Percentiles rank a stretch among this genome's conserved stretches.
phyloP scores from a whole-genome alignment of 92 coral and sea anemone genomes.

The Epizoanthus scotinus region DNA sequence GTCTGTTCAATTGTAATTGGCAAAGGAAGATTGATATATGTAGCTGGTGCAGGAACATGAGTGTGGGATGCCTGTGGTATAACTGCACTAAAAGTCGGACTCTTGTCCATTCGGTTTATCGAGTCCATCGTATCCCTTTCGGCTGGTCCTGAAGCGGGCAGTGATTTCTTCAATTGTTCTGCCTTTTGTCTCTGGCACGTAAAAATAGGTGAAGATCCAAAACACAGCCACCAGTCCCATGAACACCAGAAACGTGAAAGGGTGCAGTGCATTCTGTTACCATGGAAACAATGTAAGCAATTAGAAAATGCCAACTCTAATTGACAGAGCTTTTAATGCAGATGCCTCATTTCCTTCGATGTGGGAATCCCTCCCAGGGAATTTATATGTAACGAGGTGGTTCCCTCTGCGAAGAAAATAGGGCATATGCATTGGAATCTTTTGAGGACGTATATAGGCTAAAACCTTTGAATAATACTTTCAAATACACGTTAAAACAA shows the following conservation, averaged over 20 bases:
- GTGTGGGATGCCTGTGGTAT: too few species aligned
- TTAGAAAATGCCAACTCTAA: not conserved
- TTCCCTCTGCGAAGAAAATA: too few species aligned
- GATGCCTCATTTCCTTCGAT: not conserved
- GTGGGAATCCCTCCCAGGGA: not conserved
- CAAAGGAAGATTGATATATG: too few species aligned
- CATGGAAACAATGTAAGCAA: not conserved
- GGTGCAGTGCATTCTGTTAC: conserved; percentile 67
- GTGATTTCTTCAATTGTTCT: conserved; percentile 87
- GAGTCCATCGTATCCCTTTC: conserved; percentile 1
- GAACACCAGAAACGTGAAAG: conserved; percentile 90
- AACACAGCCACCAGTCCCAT: conserved; percentile 69
- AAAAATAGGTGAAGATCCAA: conserved; percentile 68
- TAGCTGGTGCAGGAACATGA: too few species aligned
- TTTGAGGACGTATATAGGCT: too few species aligned
- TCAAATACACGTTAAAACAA: too few species aligned
- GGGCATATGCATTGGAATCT: too few species aligned
- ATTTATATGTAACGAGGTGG: too few species aligned
- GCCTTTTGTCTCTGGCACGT: conserved; percentile 95
- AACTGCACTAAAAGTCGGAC: too few species aligned
- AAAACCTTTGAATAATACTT: too few species aligned
- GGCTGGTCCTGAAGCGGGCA: conserved; percentile 49
- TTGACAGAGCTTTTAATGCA: not conserved
- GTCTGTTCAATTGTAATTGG: too few species aligned
- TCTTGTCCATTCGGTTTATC: not conserved